Base-by-base conservation (phyloP, 2,888 invertebrate genomes). In the Achlya flavicornis region DNA sequence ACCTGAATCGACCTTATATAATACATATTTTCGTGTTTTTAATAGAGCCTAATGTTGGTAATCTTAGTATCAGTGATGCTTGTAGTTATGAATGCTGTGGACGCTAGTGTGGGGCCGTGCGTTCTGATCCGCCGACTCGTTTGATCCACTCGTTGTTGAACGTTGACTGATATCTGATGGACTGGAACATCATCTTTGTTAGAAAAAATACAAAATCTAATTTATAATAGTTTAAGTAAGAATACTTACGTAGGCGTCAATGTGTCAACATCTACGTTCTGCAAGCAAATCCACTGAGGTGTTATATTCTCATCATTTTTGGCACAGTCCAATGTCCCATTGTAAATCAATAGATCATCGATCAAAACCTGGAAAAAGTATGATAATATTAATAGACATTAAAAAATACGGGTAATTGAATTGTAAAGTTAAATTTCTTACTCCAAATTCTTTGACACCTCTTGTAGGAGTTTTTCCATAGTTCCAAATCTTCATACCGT, bases 401-500 rank as follows among this genome's bases (percentile, higher is more conserved):
- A 32, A 62, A 48, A 38, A 3, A 43, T 14, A 43, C 3, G 2
- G 14, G 6, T 12, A 6, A 2, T 46, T 3, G 5, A 46, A 43
- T 4, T 46, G 11, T n/a, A 10, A 16, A 19, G 4, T 33, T 35
- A 32, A n/a, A 14, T 64, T 46, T 92, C 95, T 94, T 88, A 97
- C 97, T 70, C 96, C 97, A 87, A 97, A 96, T 88, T 98, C 97
- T 84, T 97, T 97, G 33, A 97, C 96, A 10, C 97, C 97, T 78
- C 97, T 93, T 6, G 89, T 91, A 0, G 96, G 95, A 0, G 96
- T 97, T 89, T 98, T 98, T 41, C 96, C 95, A 83, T 98, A 98
- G 89, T 97, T 98, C 97, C 97, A 98, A 70, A 98, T 89, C 81
- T 96, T 96, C 66, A 98, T 95, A 79, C 95, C 95, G 14, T 96